Evolutionary conservation across 2,888 invertebrate species (phyloP).

Genomic region (Dasysyrphus albostriatus): DNA sequence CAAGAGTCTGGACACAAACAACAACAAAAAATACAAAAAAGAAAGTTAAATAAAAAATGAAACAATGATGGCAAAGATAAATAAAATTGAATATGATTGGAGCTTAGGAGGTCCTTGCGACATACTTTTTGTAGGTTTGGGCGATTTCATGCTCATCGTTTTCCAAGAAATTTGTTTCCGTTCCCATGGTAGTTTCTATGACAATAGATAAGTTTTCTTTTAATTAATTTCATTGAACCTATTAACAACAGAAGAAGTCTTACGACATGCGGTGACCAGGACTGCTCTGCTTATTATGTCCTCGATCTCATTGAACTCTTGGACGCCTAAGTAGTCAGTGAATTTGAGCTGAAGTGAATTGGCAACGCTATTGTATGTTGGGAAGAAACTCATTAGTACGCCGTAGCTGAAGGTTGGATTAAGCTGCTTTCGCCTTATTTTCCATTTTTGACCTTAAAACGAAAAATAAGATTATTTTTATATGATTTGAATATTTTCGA

Average conservation of each 20-base stretch:
- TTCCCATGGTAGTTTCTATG: constrained; percentile 82
- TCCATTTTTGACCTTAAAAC: constrained; percentile 81
- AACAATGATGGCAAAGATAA: constrained; percentile 5
- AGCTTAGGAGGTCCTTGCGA: constrained; percentile 23
- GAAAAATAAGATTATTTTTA: background rate
- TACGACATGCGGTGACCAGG: constrained; percentile 81
- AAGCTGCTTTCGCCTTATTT: constrained; percentile 81
- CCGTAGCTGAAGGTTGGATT: constrained; percentile 82
- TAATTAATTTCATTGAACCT: constrained; percentile 21
- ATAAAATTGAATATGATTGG: constrained; percentile 35
- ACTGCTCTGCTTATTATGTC: constrained; percentile 82
- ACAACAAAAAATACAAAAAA: too few species aligned
- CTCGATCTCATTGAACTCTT: constrained; percentile 80
- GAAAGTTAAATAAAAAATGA: constrained; percentile 36
- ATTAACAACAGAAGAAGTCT: constrained; percentile 71
- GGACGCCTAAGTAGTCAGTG: constrained; percentile 57
- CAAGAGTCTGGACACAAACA: constrained; percentile 77
- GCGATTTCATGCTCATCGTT: constrained; percentile 81
- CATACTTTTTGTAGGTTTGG: constrained; percentile 81
- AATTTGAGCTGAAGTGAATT: constrained; percentile 79
- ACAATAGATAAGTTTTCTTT: constrained; percentile 11
- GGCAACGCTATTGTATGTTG: constrained; percentile 81
- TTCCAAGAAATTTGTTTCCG: constrained; percentile 80
- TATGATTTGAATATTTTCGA: too few species aligned
- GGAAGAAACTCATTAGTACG: constrained; percentile 80